Percentiles rank a stretch among this genome's conserved stretches.
Conservation (phyloP, 2,797 vertebrate species). For the Podargus strigoides region DNA sequence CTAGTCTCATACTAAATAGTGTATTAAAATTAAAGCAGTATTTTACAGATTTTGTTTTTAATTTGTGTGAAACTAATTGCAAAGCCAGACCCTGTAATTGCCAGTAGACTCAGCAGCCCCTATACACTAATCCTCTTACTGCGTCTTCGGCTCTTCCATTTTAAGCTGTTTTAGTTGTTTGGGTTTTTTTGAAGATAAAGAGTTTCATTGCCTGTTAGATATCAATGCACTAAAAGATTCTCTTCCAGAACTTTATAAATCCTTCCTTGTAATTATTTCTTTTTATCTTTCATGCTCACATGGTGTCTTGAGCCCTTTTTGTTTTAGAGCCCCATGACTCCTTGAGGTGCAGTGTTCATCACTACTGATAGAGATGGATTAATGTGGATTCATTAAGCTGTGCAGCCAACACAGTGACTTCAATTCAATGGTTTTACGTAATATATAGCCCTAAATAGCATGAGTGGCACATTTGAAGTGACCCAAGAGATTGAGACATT, state of each 20-base stretch:
- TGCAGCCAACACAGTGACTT: slow-evolving; percentile 11
- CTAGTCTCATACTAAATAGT: background rate
- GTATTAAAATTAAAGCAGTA: background rate
- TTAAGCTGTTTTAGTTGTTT: slow-evolving; percentile 3
- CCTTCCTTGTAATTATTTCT: slow-evolving; percentile 6
- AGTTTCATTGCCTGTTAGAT: background rate
- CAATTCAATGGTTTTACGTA: slow-evolving; percentile 1
- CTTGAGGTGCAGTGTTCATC: slow-evolving; percentile 25
- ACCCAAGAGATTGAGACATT: slow-evolving; percentile 11
- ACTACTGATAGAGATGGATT: slow-evolving; percentile 29
- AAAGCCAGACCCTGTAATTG: slow-evolving; percentile 13
- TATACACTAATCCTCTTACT: slow-evolving; percentile 10
- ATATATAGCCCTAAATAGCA: background rate
- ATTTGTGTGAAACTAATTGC: slow-evolving; percentile 3
- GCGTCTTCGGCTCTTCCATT: background rate
- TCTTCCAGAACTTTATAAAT: slow-evolving; percentile 12
- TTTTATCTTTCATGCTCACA: slow-evolving; percentile 12
- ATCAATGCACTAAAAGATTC: background rate
- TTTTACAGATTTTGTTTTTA: background rate
- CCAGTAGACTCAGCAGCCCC: background rate
- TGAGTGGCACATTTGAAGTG: background rate
- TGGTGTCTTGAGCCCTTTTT: slow-evolving; percentile 3
- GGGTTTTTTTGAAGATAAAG: background rate
- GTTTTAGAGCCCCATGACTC: background rate
- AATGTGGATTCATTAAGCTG: slow-evolving; percentile 33